phyloP scores from a whole-genome alignment of 2,113 vertebrate species.

The Callocephalon fimbriatum region DNA sequence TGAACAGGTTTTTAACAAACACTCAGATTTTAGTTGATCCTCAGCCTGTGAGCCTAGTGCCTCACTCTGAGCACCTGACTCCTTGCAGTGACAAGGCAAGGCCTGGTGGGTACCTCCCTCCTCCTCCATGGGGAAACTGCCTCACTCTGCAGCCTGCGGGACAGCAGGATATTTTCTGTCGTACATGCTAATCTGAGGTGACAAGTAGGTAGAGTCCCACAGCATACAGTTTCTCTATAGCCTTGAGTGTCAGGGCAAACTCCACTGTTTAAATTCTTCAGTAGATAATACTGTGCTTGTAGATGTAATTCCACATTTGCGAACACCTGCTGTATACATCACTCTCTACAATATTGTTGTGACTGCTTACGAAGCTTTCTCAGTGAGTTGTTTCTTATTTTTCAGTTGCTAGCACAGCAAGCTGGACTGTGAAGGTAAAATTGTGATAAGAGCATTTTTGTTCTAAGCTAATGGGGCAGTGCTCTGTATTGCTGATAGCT shows the following conservation, averaged over 20 bases:
- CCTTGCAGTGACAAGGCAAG: background rate
- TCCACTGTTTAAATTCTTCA: background rate
- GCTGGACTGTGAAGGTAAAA: background rate
- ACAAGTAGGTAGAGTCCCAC: background rate
- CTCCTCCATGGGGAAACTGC: background rate
- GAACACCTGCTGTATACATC: background rate
- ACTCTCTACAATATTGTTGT: background rate
- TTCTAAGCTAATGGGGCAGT: background rate
- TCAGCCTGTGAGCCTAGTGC: fast-evolving
- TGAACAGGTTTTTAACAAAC: background rate
- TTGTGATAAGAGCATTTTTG: background rate
- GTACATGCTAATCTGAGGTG: background rate
- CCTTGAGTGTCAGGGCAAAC: background rate
- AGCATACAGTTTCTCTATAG: background rate
- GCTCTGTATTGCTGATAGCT: background rate
- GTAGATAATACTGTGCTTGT: background rate
- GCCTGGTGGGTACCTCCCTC: background rate
- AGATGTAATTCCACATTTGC: background rate
- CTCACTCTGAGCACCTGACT: background rate
- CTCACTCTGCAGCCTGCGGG: fast-evolving
- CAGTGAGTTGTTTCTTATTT: background rate
- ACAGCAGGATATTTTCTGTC: background rate
- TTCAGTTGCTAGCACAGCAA: background rate
- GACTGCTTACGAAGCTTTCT: background rate
- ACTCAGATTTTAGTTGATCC: background rate